Conservation (phyloP, 2,888 invertebrate species). For the Entomobrya proxima region DNA sequence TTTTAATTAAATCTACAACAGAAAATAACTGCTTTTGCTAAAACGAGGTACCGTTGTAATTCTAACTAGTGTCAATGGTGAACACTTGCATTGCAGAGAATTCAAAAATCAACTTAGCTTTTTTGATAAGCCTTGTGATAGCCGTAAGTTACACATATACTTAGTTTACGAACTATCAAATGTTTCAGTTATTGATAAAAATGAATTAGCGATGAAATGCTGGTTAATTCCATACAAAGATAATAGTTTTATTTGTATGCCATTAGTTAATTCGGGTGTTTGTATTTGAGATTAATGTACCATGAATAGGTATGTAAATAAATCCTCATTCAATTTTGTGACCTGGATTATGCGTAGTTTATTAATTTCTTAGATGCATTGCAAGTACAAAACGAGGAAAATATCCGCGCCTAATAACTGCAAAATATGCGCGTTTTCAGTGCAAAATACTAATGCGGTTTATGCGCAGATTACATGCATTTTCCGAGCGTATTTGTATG, state of each 20-base stretch:
- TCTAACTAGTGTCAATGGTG: neutral
- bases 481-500: too few relatives aligned
- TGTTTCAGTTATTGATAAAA: neutral
- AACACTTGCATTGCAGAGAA: neutral
- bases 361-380: too few relatives aligned
- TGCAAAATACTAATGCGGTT: too few relatives aligned
- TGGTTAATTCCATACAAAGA: slow-evolving; percentile 14
- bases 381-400: too few relatives aligned
- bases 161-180: neutral
- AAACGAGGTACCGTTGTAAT: neutral
- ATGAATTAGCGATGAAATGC: neutral
- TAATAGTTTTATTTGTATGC: neutral
- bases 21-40: slow-evolving; percentile 15
- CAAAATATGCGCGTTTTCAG: too few relatives aligned
- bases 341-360: too few relatives aligned
- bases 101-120: neutral
- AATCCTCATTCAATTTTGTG: too few relatives aligned
- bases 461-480: too few relatives aligned
- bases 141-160: neutral
- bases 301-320: too few relatives aligned
- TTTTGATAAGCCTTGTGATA: neutral
- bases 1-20: neutral
- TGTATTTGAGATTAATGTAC: too few relatives aligned
- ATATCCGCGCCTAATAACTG: too few relatives aligned
- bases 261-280: neutral